Base-by-base conservation (phyloP, 2,797 vertebrate species). In the Melanotaenia trifasciata region DNA sequence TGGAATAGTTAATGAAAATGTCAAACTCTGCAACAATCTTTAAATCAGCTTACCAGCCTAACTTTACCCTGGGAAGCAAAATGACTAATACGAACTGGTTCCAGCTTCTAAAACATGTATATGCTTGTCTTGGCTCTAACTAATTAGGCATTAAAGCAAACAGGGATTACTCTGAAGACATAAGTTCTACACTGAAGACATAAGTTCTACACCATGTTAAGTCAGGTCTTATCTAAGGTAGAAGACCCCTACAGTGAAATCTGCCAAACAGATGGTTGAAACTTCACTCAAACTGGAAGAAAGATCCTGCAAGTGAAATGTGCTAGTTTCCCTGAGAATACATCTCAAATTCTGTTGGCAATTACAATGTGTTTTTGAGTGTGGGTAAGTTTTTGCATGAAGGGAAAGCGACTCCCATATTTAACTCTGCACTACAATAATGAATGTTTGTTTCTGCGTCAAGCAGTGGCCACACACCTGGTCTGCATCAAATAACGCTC, bases 401-500 rank as follows among this genome's bases (percentile, higher is more conserved):
- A 62, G 50, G 11, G n/a, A 67, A 64, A 47, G 26, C 26, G 56
- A 67, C 65, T 84, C 71, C 67, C 69, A 79, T 58, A 1, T 84
- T 76, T 53, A 73, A 40, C 63, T 66, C 65, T 58, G n/a, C 12
- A 58, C 63, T 58, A 16, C 11, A 61, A 83, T 74, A 90, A 67
- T 70, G 35, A 81, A 67, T 74, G 76, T 74, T 86, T 80, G 70
- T 74, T 76, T 81, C 66, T 53, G 54, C 64, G 76, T 70, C 83
- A 80, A 91, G 89, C 50, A 62, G 56, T 3, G 10, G 4, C 65
- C 11, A 30, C 74, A 73, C 83, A 70, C 62, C 74, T 71, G 74
- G 78, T 81, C 79, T 80, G 74, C 61, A 73, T 86, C 65, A 78
- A 85, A 81, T 87, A 68, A 72, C 65, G 64, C 58, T 61, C 61